Conservation (phyloP, 2,888 invertebrate species). For the Drosophila affinis region DNA sequence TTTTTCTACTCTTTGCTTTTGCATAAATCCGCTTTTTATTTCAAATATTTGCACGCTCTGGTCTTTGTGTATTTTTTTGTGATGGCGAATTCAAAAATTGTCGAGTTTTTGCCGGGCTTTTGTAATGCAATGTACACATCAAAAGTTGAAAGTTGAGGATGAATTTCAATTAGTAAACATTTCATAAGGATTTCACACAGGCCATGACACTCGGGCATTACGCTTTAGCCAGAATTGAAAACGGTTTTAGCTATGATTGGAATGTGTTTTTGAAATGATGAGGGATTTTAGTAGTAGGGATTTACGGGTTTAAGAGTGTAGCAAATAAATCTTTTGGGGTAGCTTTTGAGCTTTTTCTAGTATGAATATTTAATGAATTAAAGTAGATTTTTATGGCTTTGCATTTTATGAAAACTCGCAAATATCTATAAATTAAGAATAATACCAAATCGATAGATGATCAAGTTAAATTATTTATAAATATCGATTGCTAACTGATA, state of each 20-base stretch:
- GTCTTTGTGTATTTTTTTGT: conserved; percentile 62
- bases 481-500: no score
- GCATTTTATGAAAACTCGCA: no score
- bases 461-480: no score
- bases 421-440: no score
- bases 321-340: not conserved
- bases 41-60: conserved; percentile 63
- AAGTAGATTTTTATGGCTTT: no score
- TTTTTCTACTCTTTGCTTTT: not conserved
- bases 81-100: conserved; percentile 30
- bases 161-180: conserved; percentile 47
- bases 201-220: conserved; percentile 25
- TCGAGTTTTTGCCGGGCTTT: conserved; percentile 23
- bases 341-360: not conserved
- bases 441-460: no score
- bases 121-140: conserved; percentile 49
- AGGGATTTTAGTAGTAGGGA: not conserved
- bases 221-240: conserved; percentile 16
- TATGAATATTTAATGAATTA: not conserved
- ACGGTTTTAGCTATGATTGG: conserved; percentile 3
- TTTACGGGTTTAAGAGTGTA: not conserved
- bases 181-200: conserved; percentile 31
- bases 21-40: conserved; percentile 54
- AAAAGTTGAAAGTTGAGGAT: conserved; percentile 40
- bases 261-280: not conserved